These are phyloP conservation scores for Gorsachius goisagi DNA, from an alignment of 2,113 vertebrate species.

Conservation along the genomic window DNA sequence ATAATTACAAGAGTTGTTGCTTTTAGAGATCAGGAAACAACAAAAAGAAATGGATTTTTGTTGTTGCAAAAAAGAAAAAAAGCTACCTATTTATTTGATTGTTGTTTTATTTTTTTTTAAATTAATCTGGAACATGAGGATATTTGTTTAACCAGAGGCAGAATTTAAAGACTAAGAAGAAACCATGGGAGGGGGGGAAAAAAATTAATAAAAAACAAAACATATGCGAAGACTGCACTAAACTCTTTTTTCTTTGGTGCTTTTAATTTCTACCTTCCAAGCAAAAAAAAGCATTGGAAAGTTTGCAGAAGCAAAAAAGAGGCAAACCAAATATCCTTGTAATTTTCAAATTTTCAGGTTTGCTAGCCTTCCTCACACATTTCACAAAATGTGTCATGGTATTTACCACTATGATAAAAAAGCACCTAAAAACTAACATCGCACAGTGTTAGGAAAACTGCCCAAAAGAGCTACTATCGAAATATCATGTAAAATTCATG, in stretches of 20 bases:
- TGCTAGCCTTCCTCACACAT: not conserved
- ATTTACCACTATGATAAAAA: constrained; percentile 47
- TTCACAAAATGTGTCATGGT: not conserved
- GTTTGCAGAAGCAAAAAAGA: not conserved
- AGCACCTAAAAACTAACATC: constrained; percentile 30
- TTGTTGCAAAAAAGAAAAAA: not conserved
- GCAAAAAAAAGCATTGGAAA: not conserved
- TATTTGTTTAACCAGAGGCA: not conserved
- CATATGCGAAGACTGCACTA: not conserved
- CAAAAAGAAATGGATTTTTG: not conserved
- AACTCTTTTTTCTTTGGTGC: not conserved
- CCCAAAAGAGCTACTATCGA: constrained; percentile 36
- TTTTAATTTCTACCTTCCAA: not conserved
- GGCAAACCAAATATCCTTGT: constrained; percentile 3
- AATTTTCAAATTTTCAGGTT: constrained; percentile 13
- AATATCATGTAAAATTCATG: constrained; percentile 73
- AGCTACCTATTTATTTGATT: not conserved
- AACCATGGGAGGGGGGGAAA: not conserved
- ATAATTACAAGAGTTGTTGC: constrained; percentile 71
- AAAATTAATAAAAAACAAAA: not conserved
- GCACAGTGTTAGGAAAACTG: constrained; percentile 36
- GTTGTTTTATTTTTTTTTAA: not conserved
- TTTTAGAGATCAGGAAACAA: constrained; percentile 68
- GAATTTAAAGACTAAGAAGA: not conserved
- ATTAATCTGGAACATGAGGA: not conserved